phyloP scores from a whole-genome alignment of 2,113 vertebrate genomes.

The Pterocles orientalis region DNA sequence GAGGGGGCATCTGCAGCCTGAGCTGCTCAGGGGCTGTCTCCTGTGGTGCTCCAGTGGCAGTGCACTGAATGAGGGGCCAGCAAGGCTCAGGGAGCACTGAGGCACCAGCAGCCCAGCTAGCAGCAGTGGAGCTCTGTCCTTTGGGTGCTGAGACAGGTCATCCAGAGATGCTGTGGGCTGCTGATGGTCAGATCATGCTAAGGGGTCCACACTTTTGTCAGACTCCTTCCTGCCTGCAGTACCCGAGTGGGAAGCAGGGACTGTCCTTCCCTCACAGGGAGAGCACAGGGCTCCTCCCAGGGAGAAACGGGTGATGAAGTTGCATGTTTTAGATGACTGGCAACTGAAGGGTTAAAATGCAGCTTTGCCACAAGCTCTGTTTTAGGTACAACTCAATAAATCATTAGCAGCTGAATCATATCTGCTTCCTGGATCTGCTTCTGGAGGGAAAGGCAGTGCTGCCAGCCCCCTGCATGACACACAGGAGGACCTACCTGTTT shows the following conservation, averaged over 20 bases:
- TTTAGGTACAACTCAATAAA: conserved; percentile 4
- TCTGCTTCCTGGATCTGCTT: not conserved
- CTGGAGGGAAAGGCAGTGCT: not conserved
- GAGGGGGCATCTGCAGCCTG: not conserved
- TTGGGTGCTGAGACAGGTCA: not conserved
- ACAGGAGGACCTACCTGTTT: not conserved
- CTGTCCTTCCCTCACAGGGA: not conserved
- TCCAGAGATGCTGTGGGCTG: not conserved
- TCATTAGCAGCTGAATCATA: not conserved
- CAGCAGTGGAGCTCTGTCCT: not conserved
- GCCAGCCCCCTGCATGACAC: not conserved
- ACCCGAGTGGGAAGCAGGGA: not conserved
- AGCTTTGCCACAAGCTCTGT: not conserved
- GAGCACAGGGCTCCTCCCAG: not conserved
- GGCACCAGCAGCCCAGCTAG: not conserved
- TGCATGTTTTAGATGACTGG: not conserved
- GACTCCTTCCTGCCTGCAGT: not conserved
- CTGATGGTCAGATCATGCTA: not conserved
- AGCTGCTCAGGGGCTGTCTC: not conserved
- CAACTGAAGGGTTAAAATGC: not conserved
- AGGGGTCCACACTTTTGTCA: not conserved
- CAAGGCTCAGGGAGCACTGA: too few species aligned
- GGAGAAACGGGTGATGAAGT: not conserved
- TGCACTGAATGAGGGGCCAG: not conserved
- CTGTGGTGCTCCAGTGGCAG: accelerated